phyloP scores from a whole-genome alignment of 2,113 vertebrate genomes.

The Irena cyanogastra region DNA sequence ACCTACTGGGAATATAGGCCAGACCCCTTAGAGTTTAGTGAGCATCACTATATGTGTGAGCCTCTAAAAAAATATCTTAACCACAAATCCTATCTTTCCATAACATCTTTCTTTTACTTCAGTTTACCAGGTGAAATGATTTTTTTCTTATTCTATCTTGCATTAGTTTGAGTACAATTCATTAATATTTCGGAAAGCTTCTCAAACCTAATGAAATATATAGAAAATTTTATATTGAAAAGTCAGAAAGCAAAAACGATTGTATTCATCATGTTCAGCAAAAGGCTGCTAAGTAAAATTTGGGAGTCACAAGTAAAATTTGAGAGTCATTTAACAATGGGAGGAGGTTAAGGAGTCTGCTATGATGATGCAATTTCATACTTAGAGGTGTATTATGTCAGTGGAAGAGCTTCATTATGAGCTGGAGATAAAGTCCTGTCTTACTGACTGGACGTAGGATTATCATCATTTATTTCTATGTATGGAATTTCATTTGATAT shows the following conservation, averaged over 20 bases:
- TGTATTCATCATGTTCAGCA: neutral
- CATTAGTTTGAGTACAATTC: accelerated
- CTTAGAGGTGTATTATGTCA: neutral
- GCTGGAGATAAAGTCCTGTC: neutral
- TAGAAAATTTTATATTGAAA: neutral
- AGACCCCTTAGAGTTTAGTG: neutral
- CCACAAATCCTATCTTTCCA: neutral
- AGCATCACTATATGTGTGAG: neutral
- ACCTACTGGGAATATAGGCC: neutral
- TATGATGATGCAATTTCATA: neutral
- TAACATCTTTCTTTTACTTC: neutral
- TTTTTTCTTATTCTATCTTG: neutral
- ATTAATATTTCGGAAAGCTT: neutral
- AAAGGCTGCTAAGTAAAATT: neutral
- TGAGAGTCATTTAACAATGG: neutral
- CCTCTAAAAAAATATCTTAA: neutral
- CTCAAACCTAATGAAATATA: neutral
- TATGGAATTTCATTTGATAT: neutral
- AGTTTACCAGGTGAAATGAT: neutral
- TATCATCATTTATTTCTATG: neutral
- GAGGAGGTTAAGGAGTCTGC: neutral
- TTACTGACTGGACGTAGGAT: neutral
- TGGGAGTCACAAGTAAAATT: neutral
- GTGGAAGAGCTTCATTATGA: neutral
- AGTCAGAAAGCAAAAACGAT: neutral